Conservation (phyloP, 2,888 invertebrate genomes). For the Temnothorax rugatulus region DNA sequence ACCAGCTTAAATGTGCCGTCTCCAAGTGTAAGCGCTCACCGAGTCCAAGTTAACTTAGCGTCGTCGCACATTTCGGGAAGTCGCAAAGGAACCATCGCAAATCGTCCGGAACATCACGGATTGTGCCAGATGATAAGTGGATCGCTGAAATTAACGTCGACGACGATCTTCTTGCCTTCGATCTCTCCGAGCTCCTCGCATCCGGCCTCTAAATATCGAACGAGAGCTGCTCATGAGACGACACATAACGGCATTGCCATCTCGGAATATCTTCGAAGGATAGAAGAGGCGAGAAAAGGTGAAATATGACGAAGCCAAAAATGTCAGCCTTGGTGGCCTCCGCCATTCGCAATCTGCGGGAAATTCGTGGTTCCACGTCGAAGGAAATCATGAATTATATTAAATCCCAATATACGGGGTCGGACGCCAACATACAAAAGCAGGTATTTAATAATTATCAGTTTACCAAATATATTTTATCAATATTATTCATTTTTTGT, state of each 20-base stretch:
- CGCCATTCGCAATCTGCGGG: slow-evolving; percentile 82
- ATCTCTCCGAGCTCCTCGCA: background rate
- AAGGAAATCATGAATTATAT: slow-evolving; percentile 83
- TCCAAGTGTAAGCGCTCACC: slow-evolving; percentile 9
- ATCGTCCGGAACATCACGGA: background rate
- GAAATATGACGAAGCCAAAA: slow-evolving; percentile 79
- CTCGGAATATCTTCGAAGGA: background rate
- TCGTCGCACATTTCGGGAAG: slow-evolving; percentile 34
- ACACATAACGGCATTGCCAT: slow-evolving; percentile 7
- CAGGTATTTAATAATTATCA: slow-evolving; percentile 73
- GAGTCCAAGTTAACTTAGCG: slow-evolving; percentile 14
- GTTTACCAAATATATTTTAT: background rate
- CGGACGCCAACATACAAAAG: slow-evolving; percentile 76
- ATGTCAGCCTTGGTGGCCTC: slow-evolving; percentile 81
- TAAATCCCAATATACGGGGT: slow-evolving; percentile 76
- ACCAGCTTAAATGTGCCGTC: slow-evolving; percentile 16
- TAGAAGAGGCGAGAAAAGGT: background rate
- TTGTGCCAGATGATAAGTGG: slow-evolving; percentile 21
- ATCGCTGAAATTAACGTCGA: slow-evolving; percentile 23
- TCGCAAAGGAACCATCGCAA: background rate
- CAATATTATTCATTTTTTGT: background rate
- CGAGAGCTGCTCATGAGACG: slow-evolving; percentile 31
- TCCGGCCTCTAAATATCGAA: background rate
- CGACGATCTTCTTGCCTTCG: background rate
- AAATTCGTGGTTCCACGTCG: slow-evolving; percentile 81